Base-by-base conservation (phyloP, 1,140 invertebrate genomes). In the Palaemon carinicauda region DNA sequence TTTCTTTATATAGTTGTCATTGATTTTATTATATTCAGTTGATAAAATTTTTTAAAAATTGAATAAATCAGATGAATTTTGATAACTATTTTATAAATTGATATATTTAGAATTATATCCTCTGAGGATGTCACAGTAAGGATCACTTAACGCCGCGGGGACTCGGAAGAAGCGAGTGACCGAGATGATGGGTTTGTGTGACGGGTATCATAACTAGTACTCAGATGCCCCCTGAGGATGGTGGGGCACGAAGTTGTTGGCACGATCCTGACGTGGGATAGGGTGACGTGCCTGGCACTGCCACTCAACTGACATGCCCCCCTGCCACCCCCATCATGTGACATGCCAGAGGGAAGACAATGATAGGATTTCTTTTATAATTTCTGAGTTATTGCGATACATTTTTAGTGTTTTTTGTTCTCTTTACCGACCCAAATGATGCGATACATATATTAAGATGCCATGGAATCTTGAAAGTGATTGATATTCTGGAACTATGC, bases 181-280 rank as follows among this genome's bases (percentile, higher is more conserved):
- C 33, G 33, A 41, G 33, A 41, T 41, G 33, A 29, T 69, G 60
- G 53, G 33, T 51, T 15, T 54, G 50, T 56, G 75, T 73, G 75
- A 79, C 50, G 51, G 75, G 75, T 29, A 50, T 50, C 83, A 69
- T 71, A 56, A 73, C 83, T 54, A 56, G 51, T 53, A 21, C 83
- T 75, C 75, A 41, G 33, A 29, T 21, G 19, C 27, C 29, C 31
- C 73, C 51, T 24, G 81, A 73, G 52, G 52, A n/a, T 24, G 65
- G 65, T 24, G 65, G 31, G 27, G 69, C 41, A 15, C 14, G 69
- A 51, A 52, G 50, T 12, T 69, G 75, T 71, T 79, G 83, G 83
- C 77, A 86, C 77, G 56, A 73, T 86, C 83, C 56, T 71, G 54
- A 71, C 53, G 83, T 77, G 83, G 83, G 77, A 60, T 79, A 73